Base-by-base conservation (phyloP, 2,888 invertebrate genomes). In the Chymomyza fuscimana region DNA sequence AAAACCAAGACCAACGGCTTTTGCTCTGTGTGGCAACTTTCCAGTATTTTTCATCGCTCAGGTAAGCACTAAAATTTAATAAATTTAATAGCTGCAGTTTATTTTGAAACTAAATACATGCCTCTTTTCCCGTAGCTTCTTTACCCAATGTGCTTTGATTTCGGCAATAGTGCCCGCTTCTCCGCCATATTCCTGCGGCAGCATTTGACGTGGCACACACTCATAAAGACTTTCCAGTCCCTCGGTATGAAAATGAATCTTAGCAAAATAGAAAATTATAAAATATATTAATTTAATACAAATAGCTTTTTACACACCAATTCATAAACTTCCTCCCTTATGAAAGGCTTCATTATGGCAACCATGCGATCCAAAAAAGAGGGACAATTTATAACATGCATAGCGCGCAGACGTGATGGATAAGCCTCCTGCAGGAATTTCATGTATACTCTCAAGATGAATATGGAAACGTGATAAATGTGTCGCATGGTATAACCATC, bases 351-450 rank as follows among this genome's bases (percentile, higher is more conserved):
- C 77, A 94, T 92, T 77, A 94, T 89, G 36, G 93, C 82, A 91
- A 94, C 89, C 73, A 94, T 91, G 82, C 94, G 94, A 86, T 94
- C 94, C 54, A 94, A 88, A 51, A 94, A 92, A 0, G 94, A 92
- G 70, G 93, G 93, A 0, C 93, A 93, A 84, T 96, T 95, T 64
- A 96, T 89, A 1, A 95, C 93, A 87, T 95, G 95, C 67, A 95
- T 94, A 0, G 93, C 94, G 77, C 93, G 93, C 90, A 95, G 93
- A 69, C 94, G 93, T 3, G 95, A 93, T 0, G 95, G 95, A 90
- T 94, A 90, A 16, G 94, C 95, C 81, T 95, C 95, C 89, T 96
- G 95, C 4, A 95, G 90, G 89, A 94, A 95, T 71, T 93, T 92
- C 91, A 95, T 94, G 90, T 95, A 94, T 85, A 94, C 93, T 54